Base-by-base conservation (phyloP, 2,888 invertebrate species). In the Cylindroiulus punctatus region DNA sequence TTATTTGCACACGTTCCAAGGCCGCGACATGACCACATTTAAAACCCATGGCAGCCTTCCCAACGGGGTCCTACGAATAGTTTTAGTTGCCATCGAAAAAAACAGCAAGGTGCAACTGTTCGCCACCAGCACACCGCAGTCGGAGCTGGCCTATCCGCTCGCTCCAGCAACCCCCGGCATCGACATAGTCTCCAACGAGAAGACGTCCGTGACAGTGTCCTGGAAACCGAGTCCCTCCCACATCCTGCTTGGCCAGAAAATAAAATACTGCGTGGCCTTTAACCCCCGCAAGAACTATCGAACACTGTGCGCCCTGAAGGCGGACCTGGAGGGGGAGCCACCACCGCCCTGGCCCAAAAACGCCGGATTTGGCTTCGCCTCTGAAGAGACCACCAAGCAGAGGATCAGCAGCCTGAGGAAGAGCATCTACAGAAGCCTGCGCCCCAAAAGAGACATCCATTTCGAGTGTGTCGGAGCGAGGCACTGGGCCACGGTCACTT, bases 231-330 rank as follows among this genome's bases (percentile, higher is more conserved):
- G 88, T 57, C 88, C 88, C 2, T 88, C 88, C 7, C 86, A 88
- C 47, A 81, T 87, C 22, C 30, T 47, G 26, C 84, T 85, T 22
- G 87, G 87, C 0, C 87, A 88, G 3, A 85, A 87, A 0, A 57
- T 89, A 22, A 89, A 90, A 88, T 93, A 93, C 89, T 93, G 93
- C 89, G 90, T 93, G 30, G 91, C 92, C 22, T 90, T 93, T 52
- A 93, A 92, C 89, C 90, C 91, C 1, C 89, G 90, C 81, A 90
- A 89, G 57, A 91, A 91, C 88, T 92, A 92, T 89, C 89, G 90
- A 14, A 91, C 92, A 0, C 90, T 93, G 52, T 93, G 93, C 89
- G 91, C 91, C 30, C 92, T 93, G 0, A 89, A 91, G 88, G 90
- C 91, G 0, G 91, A 91, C 85, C 88, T 89, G 32, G 89, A 89